These are phyloP conservation scores for Parapristionchus giblindavisi DNA, from an alignment of 2,888 invertebrate genomes.

Conservation along the genomic window DNA sequence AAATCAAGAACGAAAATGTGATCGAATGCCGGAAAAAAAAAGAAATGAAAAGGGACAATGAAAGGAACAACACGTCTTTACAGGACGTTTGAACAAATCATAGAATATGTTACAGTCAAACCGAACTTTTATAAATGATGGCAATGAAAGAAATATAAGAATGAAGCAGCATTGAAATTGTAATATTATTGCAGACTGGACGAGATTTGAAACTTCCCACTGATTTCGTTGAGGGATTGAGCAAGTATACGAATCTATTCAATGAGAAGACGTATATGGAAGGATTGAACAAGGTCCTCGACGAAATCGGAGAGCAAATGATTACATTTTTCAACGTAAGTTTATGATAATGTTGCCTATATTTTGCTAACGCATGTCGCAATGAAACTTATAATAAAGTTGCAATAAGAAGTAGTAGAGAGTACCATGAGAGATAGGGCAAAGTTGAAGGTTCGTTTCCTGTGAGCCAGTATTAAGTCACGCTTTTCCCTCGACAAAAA, in stretches of 20 bases:
- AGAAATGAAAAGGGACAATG: constrained; percentile 3
- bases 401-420: too few relatives aligned
- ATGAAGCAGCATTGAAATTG: neutral
- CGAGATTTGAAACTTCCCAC: constrained; percentile 60
- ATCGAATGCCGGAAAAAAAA: constrained; percentile 24
- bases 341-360: too few relatives aligned
- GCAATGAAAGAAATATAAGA: neutral
- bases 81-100: constrained; percentile 3
- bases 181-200: constrained; percentile 56
- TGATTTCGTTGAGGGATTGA: constrained; percentile 58
- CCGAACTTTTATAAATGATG: neutral
- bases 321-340: constrained; percentile 59
- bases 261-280: constrained; percentile 67
- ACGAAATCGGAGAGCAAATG: constrained; percentile 65
- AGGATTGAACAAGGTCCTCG: constrained; percentile 60
- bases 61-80: neutral
- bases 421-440: too few relatives aligned
- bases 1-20: too few relatives aligned
- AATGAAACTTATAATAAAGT: too few relatives aligned
- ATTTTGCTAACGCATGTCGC: too few relatives aligned
- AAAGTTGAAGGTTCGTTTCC: too few relatives aligned
- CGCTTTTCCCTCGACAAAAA: too few relatives aligned
- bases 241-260: constrained; percentile 63
- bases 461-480: too few relatives aligned
- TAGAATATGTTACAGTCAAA: neutral